Percentiles rank a stretch among this genome's conserved stretches.
phyloP scores from a whole-genome alignment of 2,888 invertebrate genomes.

The Eutolmus rufibarbis region DNA sequence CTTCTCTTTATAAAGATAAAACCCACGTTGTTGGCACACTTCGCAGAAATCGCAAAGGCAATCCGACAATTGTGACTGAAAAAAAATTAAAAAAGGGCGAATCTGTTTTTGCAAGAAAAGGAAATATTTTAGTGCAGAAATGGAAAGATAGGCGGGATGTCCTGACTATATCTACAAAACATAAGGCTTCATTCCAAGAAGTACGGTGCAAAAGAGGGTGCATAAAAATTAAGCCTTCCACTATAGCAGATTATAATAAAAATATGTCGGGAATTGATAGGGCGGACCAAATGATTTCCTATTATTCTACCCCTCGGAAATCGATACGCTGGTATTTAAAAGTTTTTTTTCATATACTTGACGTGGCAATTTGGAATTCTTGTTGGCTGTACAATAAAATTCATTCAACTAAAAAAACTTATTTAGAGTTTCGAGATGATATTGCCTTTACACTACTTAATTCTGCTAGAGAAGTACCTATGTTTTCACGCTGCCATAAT shows the following conservation, averaged over 20 bases:
- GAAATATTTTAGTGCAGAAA: neutral
- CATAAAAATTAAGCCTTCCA: neutral
- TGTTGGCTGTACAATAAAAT: neutral
- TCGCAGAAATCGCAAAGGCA: neutral
- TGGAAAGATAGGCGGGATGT: conserved; percentile 20
- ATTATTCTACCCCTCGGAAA: conserved; percentile 33
- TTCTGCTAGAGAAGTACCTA: neutral
- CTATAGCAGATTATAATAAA: conserved; percentile 40
- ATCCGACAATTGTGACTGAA: neutral
- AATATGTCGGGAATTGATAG: neutral
- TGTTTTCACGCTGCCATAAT: neutral
- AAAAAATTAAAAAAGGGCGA: neutral
- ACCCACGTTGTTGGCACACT: neutral
- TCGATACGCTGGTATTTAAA: neutral
- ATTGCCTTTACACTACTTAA: neutral
- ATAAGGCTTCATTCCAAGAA: neutral
- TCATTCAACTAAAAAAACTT: neutral
- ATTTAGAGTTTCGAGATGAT: neutral
- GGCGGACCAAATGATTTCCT: conserved; percentile 1
- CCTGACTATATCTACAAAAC: conserved; percentile 6
- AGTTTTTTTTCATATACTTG: conserved; percentile 1
- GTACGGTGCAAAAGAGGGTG: neutral
- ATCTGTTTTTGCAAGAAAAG: neutral
- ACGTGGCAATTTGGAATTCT: neutral
- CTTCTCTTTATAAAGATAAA: neutral